Evolutionary conservation across 2,113 vertebrate species (phyloP).

Genomic region (Uria lomvia): DNA sequence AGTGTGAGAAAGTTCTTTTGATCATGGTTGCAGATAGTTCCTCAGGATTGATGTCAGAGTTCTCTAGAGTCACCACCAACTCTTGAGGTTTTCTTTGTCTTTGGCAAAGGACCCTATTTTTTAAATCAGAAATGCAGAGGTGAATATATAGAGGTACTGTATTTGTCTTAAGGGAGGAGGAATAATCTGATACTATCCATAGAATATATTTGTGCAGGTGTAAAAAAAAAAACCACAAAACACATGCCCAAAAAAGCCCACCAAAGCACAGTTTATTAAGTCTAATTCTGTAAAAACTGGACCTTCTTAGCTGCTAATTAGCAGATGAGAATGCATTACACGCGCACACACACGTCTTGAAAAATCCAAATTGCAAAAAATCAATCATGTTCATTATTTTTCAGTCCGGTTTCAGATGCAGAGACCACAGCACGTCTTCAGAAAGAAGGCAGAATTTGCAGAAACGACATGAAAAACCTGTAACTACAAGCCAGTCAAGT

Average conservation of each 20-base stretch:
- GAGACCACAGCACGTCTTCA: constrained; percentile 78
- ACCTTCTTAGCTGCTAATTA: background rate
- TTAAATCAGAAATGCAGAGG: background rate
- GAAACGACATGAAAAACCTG: constrained; percentile 74
- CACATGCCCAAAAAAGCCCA: background rate
- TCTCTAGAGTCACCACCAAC: background rate
- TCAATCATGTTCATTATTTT: background rate
- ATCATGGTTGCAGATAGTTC: background rate
- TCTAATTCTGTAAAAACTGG: background rate
- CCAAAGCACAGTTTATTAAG: background rate
- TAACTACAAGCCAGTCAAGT: constrained; percentile 45
- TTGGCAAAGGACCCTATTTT: background rate
- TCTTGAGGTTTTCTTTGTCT: background rate
- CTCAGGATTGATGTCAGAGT: background rate
- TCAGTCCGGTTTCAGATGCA: constrained; percentile 74
- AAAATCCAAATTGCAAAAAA: background rate
- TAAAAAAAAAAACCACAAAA: background rate
- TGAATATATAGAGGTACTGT: background rate
- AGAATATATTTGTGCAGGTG: background rate
- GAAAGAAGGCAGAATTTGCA: constrained; percentile 77
- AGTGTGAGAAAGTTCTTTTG: background rate
- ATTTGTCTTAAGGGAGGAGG: background rate
- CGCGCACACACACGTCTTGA: fast-evolving
- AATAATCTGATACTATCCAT: background rate
- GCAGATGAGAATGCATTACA: background rate